phyloP scores from a whole-genome alignment of 2,888 invertebrate species.

The Euphydryas editha region DNA sequence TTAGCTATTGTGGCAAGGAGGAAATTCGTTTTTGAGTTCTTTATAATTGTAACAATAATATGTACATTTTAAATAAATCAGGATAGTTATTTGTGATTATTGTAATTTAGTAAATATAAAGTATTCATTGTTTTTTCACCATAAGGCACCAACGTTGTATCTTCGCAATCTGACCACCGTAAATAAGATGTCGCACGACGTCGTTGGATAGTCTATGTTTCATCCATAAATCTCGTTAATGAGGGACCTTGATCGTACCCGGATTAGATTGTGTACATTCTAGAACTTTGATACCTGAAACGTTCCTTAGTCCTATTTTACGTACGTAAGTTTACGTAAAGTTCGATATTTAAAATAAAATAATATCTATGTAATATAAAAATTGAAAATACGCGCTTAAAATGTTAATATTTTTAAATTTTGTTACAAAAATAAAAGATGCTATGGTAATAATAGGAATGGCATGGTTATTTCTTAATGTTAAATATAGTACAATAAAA shows the following conservation, averaged over 20 bases:
- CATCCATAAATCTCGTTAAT: constrained; percentile 81
- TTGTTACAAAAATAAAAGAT: neutral
- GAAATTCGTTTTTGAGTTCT: neutral
- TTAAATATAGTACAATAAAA: constrained; percentile 45
- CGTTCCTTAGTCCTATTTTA: constrained; percentile 21
- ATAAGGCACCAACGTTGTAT: constrained; percentile 57
- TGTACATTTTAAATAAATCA: neutral
- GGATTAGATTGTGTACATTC: constrained; percentile 66
- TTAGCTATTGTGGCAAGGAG: neutral
- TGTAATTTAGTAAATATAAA: neutral
- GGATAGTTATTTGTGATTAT: neutral
- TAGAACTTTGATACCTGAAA: constrained; percentile 45
- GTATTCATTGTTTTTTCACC: constrained; percentile 41
- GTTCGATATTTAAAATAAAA: constrained; percentile 23
- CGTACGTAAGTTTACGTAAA: constrained; percentile 35
- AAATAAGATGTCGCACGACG: constrained; percentile 74
- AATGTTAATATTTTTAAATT: neutral
- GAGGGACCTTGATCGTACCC: constrained; percentile 72
- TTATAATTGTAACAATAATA: neutral
- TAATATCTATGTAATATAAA: neutral
- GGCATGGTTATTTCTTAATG: neutral
- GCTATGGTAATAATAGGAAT: neutral
- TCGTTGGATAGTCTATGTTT: constrained; percentile 70
- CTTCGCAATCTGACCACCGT: constrained; percentile 68
- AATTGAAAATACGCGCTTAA: neutral